Evolutionary conservation across 2,797 vertebrate genomes (phyloP), one percentile per base, ranked within the genome.

Genomic region (Labroides dimidiatus): DNA sequence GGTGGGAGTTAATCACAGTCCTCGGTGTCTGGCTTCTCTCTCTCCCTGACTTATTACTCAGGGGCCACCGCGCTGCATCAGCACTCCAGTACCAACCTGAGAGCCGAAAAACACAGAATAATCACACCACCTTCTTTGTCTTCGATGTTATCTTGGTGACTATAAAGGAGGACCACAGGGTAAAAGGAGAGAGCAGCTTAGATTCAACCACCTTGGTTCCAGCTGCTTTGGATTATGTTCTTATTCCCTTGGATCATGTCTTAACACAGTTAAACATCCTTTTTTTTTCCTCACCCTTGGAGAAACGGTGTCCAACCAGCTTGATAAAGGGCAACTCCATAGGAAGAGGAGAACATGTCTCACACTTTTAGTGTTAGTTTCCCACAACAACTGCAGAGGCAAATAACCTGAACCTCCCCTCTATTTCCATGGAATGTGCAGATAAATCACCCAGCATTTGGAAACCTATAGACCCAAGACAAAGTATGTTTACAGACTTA

Each of bases 1-100:
- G 82, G 75, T 79, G 80, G 75, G 72, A 82, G 77, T 77, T 82
- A 84, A 86, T 84, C 85, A 80, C 77, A 61, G 67, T 68, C 77
- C 64, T 64, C 2, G 12, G 69, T 68, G 80, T 69, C 55, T 42
- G 48, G 47, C 65, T 65, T 75, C 23, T 36, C 14, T 55, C 53
- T 73, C 74, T 47, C 27, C 13, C 39, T 66, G 77, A 88, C 76
- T 87, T 79, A 81, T 84, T 76, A 84, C 73, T 65, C 81, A 10
- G 51, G 51, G 49, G 27, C 69, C 65, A 75, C 76, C 70, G 56
- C 10, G 62, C 75, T 54, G 77, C 75, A 64, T 75, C 81, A 74
- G 81, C 76, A 54, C 44, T 82, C 52, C 19, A 30, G 70, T 64
- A 4, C 36, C 60, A 50, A 63, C 52, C 72, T 36, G 72, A 10